These are phyloP conservation scores for Lepilemur septentrionalis DNA, from an alignment of 2,797 vertebrate genomes.

Conservation along the genomic window DNA sequence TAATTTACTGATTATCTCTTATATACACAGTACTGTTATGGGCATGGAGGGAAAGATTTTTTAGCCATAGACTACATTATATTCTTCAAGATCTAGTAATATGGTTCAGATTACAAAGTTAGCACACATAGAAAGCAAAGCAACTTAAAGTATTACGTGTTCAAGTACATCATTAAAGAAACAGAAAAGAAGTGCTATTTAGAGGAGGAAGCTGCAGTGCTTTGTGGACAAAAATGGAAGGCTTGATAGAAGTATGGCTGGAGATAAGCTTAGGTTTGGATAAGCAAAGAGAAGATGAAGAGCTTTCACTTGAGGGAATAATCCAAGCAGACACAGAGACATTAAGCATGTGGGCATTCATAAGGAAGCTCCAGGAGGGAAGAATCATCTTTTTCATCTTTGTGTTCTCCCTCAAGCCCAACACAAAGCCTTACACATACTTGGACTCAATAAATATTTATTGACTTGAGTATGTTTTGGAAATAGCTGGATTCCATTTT, in stretches of 20 bases:
- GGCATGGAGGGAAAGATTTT: not conserved
- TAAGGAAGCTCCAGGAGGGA: not conserved
- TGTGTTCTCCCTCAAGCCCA: not conserved
- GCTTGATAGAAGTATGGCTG: not conserved
- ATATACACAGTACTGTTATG: not conserved
- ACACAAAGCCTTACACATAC: not conserved
- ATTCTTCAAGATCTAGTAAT: not conserved
- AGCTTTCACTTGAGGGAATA: not conserved
- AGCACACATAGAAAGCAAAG: slow-evolving; percentile 17
- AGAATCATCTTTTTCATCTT: not conserved
- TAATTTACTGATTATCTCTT: not conserved
- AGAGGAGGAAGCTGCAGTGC: not conserved
- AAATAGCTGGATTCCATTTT: not conserved
- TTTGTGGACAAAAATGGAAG: not conserved
- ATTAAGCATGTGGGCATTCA: not conserved
- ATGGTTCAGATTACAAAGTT: not conserved
- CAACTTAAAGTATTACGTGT: not conserved
- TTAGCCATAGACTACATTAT: not conserved
- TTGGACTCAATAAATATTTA: not conserved
- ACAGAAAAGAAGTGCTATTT: not conserved
- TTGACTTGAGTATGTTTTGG: not conserved
- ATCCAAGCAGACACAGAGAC: not conserved
- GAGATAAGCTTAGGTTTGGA: not conserved
- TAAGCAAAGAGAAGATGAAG: not conserved
- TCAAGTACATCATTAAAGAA: not conserved